Evolutionary conservation across 1,140 invertebrate species (phyloP).

Genomic region (Bombus balteatus): DNA sequence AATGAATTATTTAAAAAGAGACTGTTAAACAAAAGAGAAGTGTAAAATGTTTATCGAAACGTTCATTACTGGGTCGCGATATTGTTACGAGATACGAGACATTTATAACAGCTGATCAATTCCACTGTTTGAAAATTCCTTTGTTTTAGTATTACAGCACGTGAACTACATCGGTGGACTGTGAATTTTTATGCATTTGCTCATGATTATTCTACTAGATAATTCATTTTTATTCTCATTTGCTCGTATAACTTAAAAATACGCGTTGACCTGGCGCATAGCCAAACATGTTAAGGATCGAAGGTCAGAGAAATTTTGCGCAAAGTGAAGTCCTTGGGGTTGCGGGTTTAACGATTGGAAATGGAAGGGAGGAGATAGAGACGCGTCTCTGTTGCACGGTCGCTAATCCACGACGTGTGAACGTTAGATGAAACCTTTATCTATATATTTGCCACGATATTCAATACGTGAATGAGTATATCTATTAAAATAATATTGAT

Average conservation of each 20-base stretch:
- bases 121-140: neutral
- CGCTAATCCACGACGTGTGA: conserved; percentile 55
- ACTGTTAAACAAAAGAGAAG: neutral
- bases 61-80: no score
- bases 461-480: conserved; percentile 78
- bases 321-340: neutral
- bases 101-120: neutral
- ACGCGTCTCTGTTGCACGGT: conserved; percentile 58
- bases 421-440: conserved; percentile 67
- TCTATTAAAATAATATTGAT: conserved; percentile 66
- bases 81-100: no score
- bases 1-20: no score
- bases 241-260: no score
- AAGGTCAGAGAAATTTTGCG: neutral
- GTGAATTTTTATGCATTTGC: neutral
- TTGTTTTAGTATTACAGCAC: neutral
- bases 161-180: neutral
- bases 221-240: no score
- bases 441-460: conserved; percentile 78
- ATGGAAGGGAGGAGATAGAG: conserved; percentile 16
- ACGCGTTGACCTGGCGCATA: no score
- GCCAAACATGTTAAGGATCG: no score
- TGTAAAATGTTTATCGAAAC: neutral
- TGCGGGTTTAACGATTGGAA: no score
- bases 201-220: neutral